Base-by-base conservation (phyloP, 2,113 vertebrate species). In the Sakesphorus luctuosus region DNA sequence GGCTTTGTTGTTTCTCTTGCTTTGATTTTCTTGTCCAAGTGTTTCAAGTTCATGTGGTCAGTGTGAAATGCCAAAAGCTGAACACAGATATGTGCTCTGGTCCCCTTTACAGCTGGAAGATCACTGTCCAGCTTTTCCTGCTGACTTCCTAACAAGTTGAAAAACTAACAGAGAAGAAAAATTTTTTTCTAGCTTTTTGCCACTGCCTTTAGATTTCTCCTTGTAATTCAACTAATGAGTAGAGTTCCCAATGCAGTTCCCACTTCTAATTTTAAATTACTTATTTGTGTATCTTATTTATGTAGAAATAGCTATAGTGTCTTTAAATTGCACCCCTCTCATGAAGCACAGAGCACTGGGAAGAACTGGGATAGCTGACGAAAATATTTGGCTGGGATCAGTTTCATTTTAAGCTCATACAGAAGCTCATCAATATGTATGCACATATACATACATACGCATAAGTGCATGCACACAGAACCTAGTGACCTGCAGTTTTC, bases 371-470 rank as follows among this genome's bases (percentile, higher is more conserved):
- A 31, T 43, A 77, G n/a, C 62, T 31, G 28, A 35, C 47, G 82
- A 40, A 62, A 62, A 3, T 4, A 40, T 56, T 35, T 52, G 20
- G 4, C 65, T 23, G 20, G 56, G 21, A 2, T n/a, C 13, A 72
- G 11, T 63, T 87, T 75, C 33, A 26, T 65, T 83, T 67, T 19
- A 35, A 68, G 7, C n/a, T 80, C 25, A 26, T 28, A 38, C 4
- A 38, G n/a, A 49, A 73, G 38, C 23, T 86, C 6, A 18, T 59
- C 52, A 29, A 36, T 33, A 24, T 20, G 3, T 62, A 10, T 47
- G 4, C 3, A 1, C 3, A 3, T 31, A 14, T 35, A 14, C 6
- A 2, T 28, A 16, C 1, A 0, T 59, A 18, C 5, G 2, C 62
- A 26, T 10, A n/a, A 26, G 4, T 77, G 10, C 11, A 12, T 36